A percentile compares a stretch with the other conserved stretches of the same genome.
phyloP scores from a whole-genome alignment of 2,797 vertebrate genomes.

The Vultur gryphus region DNA sequence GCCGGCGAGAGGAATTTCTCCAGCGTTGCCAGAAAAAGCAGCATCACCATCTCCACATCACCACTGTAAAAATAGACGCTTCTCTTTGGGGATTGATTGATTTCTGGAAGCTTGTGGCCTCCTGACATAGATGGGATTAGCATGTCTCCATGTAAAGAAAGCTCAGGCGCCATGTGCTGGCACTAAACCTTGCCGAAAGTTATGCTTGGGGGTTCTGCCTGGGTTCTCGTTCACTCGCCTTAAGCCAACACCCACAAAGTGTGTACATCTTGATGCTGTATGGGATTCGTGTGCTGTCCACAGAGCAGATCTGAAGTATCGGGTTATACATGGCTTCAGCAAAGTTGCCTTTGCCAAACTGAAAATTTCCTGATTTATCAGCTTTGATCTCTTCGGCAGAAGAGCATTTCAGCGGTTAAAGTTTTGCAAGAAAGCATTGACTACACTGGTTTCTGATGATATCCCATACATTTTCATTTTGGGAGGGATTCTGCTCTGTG shows the following conservation, averaged over 20 bases:
- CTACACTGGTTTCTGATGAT: background rate
- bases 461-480: background rate
- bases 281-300: fast-evolving
- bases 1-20: slow-evolving; percentile 12
- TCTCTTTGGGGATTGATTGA: background rate
- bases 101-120: background rate
- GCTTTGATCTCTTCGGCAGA: background rate
- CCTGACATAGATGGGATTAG: background rate
- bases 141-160: background rate
- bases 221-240: background rate
- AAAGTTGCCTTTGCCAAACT: background rate
- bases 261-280: background rate
- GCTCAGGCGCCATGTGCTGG: background rate
- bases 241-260: background rate
- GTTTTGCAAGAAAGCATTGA: background rate
- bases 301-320: background rate
- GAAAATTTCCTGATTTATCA: background rate
- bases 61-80: slow-evolving; percentile 11
- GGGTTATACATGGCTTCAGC: background rate
- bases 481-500: background rate
- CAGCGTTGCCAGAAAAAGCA: slow-evolving; percentile 20
- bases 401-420: background rate
- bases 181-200: background rate
- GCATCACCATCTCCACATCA: background rate
- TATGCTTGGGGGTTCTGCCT: background rate